Base-by-base conservation (phyloP, 2,113 vertebrate genomes). In the Phyllostomus discolor region DNA sequence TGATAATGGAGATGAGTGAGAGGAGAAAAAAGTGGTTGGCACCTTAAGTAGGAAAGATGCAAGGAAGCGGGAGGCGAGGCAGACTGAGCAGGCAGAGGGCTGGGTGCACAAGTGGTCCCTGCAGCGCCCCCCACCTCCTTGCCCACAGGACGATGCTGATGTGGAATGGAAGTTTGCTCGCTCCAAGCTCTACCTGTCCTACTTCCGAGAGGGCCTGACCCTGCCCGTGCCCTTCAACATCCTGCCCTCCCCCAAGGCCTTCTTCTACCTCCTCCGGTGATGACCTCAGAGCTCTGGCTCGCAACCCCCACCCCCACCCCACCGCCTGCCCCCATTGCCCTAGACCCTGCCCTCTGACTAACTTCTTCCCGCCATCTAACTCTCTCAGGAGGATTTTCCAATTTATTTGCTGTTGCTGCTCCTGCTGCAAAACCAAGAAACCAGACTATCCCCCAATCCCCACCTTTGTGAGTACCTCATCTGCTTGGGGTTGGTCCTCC, bases 101-200 rank as follows among this genome's bases (percentile, higher is more conserved):
- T 35, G 15, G 14, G 22, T 6, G 24, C 41, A 59, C n/a, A 15
- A 17, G 4, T 11, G 11, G 38, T 20, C 76, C 90, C 14, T 38
- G 9, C 28, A 31, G 20, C 38, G 22, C 50, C 43, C 43, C 10
- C 33, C 28, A 0, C 22, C 43, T 88, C 46, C 7, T 6, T 28
- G 28, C 46, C 64, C 72, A 24, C 97, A 99, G 99, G 99, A 99
- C 4, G 99, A 99, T 26, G 99, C 99, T 0, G 99, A 99, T 1
- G 99, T 99, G 31, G 99, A 99, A 95, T 99, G 99, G 99, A 99
- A 99, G 85, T 99, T 99, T 89, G 99, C 99, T n/a, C 97, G 99
- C 88, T 99, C 99, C 4, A 99, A 99, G 95, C 98, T 99, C 93
- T 99, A 99, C 97, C 98, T 99, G 57, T 99, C 98, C 81, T 99